phyloP scores from a whole-genome alignment of 2,797 vertebrate species.

The Capromys pilorides region DNA sequence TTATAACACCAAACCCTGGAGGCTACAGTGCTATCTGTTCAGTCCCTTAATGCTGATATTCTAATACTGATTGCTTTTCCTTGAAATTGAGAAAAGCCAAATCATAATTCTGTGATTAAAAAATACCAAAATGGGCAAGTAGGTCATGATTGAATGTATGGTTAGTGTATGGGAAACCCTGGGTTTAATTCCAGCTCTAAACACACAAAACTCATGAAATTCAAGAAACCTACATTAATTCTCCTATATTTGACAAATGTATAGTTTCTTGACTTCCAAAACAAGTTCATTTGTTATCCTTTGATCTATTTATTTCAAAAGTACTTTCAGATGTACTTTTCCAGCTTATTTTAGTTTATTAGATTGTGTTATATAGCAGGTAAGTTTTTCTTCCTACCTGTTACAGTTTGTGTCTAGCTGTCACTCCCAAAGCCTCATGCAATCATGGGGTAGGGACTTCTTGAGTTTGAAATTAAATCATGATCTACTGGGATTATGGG shows the following conservation, averaged over 20 bases:
- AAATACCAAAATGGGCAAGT: not conserved
- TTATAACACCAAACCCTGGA: not conserved
- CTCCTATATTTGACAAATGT: not conserved
- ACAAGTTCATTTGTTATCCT: not conserved
- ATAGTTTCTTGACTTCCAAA: not conserved
- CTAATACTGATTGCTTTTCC: not conserved
- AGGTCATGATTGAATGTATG: too few species aligned
- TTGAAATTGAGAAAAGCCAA: not conserved
- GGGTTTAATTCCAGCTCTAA: not conserved
- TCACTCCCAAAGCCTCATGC: too few species aligned
- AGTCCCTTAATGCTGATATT: not conserved
- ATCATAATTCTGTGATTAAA: not conserved
- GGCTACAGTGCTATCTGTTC: not conserved
- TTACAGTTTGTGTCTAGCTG: too few species aligned
- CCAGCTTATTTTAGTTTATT: constrained; percentile 36
- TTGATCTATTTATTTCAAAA: constrained; percentile 46
- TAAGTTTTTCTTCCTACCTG: not conserved
- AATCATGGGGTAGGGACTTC: too few species aligned
- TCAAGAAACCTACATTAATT: not conserved
- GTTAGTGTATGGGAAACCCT: not conserved
- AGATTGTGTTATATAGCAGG: not conserved
- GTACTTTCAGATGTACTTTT: not conserved
- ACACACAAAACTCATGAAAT: not conserved
- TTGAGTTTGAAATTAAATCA: too few species aligned
- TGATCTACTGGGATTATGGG: too few species aligned